Evolutionary conservation across 1,140 invertebrate species (phyloP), one percentile per base, ranked within the genome.

Genomic region (Mycetomoellerius zeteki): DNA sequence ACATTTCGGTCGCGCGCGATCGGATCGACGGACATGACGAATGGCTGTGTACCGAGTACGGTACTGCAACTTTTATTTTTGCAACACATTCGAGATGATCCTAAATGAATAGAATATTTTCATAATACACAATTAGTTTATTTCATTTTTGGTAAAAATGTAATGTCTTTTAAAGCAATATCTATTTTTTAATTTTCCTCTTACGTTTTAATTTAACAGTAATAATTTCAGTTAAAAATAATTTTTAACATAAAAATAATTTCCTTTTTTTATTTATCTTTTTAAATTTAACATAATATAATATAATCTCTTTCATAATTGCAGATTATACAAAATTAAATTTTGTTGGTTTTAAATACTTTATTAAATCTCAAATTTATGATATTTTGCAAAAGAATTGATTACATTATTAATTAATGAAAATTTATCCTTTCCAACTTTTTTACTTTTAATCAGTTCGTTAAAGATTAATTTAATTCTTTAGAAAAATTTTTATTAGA

Each of bases 31-130:
- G 24, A 7, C 50, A 88, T 84, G 78, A 84, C 54, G 37, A 65
- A 43, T 19, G 58, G 47, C 62, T 56, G 27, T 21, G 52, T 73
- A 73, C 75, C 89, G 89, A 88, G 90, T 91, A 92, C 91, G 88
- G 65, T 71, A 54, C 56, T 19, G 78, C 4, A 37, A 37, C 19
- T 69, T 14, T 50, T 69, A 21, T 43, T 14, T 50, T 69, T 37
- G 19, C 76, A 78, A 14, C 0, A 33, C 10, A 37, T 50, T 6
- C 0, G 6, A 67, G 7, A 43, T 10, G 5, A 21, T 10, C 10
- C 8, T 33, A 27, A 58, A n/a, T 30, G 14, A 19, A 19, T 10
- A 37, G 14, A 37, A 21, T 7, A 37, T 14, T 14, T 6, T 2
- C 16, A n/a, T 27, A 72, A 3, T 37, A n/a, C 50, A n/a, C 16